Conservation (phyloP, 2,113 vertebrate genomes). For the Alaudala cheleensis region DNA sequence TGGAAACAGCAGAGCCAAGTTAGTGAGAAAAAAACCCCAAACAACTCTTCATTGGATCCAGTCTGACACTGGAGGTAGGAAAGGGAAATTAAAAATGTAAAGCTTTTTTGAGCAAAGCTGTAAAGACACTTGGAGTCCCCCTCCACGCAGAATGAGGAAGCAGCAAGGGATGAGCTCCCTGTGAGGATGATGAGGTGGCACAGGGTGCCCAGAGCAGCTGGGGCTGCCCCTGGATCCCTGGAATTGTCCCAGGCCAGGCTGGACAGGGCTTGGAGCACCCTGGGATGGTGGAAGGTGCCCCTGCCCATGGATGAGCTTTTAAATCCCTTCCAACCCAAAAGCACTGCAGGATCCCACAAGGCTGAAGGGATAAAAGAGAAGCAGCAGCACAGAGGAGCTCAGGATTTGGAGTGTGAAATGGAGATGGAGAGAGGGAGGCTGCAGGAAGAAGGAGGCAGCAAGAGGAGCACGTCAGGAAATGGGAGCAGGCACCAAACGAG, state of each 20-base stretch:
- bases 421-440: background rate
- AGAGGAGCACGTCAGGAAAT: background rate
- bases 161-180: background rate
- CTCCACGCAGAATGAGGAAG: background rate
- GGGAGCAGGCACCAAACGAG: background rate
- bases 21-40: accelerated
- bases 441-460: background rate
- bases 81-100: background rate
- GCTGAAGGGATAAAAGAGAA: accelerated
- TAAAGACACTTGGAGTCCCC: accelerated
- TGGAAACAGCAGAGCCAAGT: background rate
- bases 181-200: background rate
- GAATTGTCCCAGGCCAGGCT: accelerated
- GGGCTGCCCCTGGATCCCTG: background rate
- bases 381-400: accelerated
- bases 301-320: background rate
- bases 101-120: background rate
- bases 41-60: background rate
- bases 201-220: background rate
- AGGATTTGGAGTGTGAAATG: background rate
- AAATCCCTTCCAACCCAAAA: background rate
- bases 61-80: background rate
- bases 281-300: background rate
- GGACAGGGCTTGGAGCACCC: background rate
- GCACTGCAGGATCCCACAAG: background rate